A percentile compares a stretch with the other conserved stretches of the same genome.
Evolutionary conservation across 2,797 vertebrate species (phyloP).

Genomic region (Botia almorhae): DNA sequence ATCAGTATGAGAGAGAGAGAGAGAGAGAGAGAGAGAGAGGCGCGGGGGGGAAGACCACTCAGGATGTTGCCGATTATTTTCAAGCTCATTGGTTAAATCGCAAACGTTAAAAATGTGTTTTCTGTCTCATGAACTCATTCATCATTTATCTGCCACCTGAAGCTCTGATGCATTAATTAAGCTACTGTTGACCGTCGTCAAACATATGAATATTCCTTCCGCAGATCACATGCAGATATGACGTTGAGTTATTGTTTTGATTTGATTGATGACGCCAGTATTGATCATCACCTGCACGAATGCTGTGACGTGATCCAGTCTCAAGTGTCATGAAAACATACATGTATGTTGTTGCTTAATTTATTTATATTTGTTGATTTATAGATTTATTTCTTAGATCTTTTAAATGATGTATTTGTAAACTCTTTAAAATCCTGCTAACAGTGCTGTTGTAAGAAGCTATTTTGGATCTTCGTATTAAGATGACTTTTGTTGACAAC

Average conservation of each 20-base stretch:
- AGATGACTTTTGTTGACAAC: neutral
- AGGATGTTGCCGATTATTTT: slow-evolving; percentile 49
- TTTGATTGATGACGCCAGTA: too few relatives aligned
- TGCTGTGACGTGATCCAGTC: neutral
- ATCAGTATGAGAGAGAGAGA: slow-evolving; percentile 68
- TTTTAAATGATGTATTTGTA: neutral
- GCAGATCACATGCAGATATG: too few relatives aligned
- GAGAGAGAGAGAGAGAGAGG: slow-evolving; percentile 41
- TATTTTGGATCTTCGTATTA: neutral
- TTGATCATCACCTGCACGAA: neutral
- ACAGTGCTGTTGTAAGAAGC: neutral
- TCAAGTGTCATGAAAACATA: neutral
- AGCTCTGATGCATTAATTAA: slow-evolving; percentile 15
- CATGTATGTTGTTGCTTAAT: too few relatives aligned
- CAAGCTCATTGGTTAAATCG: slow-evolving; percentile 23
- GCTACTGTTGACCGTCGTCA: neutral
- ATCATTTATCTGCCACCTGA: slow-evolving; percentile 71
- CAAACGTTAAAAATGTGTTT: slow-evolving; percentile 17
- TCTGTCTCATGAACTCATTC: slow-evolving; percentile 52
- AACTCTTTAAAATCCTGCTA: neutral
- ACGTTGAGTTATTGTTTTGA: too few relatives aligned
- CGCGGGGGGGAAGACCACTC: slow-evolving; percentile 45
- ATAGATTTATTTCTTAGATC: neutral
- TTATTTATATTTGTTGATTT: too few relatives aligned
- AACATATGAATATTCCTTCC: neutral